These are phyloP conservation scores for Entomyzon cyanotis DNA, from an alignment of 2,113 vertebrate genomes.

Conservation along the genomic window DNA sequence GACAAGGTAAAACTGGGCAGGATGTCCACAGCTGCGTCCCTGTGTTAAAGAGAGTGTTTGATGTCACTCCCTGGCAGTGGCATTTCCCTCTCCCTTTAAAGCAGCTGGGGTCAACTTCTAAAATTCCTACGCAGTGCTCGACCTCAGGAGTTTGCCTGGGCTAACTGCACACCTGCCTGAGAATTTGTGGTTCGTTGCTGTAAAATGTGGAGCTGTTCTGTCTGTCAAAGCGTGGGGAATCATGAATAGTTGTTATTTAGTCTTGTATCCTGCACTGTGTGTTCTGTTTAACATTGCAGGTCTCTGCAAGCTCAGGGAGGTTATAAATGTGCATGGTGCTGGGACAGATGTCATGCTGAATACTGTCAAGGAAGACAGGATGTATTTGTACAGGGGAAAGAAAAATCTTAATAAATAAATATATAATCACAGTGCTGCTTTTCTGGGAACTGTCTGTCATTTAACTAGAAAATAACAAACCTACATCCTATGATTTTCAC, in stretches of 20 bases:
- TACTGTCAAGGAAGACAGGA: not conserved
- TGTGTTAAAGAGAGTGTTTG: not conserved
- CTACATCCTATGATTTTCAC: not conserved
- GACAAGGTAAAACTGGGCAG: conserved; percentile 78
- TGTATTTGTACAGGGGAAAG: not conserved
- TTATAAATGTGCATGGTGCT: not conserved
- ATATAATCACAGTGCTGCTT: not conserved
- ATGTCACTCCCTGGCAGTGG: not conserved
- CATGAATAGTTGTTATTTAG: not conserved
- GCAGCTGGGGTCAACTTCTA: not conserved
- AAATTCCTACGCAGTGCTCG: not conserved
- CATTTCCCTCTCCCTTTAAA: not conserved
- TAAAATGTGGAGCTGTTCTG: not conserved
- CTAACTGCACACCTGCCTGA: not conserved
- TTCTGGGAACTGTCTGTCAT: not conserved
- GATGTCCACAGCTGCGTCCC: not conserved
- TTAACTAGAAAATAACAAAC: not conserved
- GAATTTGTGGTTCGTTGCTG: not conserved
- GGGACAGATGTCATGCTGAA: not conserved
- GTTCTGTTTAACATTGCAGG: not conserved
- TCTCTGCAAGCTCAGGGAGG: not conserved
- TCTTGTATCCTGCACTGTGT: not conserved
- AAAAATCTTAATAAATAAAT: not conserved
- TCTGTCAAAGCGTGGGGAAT: not conserved
- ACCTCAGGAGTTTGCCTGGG: not conserved